Percentiles rank a stretch among this genome's conserved stretches.
phyloP scores from a whole-genome alignment of 2,113 vertebrate species.

The Platycercus adscitus region DNA sequence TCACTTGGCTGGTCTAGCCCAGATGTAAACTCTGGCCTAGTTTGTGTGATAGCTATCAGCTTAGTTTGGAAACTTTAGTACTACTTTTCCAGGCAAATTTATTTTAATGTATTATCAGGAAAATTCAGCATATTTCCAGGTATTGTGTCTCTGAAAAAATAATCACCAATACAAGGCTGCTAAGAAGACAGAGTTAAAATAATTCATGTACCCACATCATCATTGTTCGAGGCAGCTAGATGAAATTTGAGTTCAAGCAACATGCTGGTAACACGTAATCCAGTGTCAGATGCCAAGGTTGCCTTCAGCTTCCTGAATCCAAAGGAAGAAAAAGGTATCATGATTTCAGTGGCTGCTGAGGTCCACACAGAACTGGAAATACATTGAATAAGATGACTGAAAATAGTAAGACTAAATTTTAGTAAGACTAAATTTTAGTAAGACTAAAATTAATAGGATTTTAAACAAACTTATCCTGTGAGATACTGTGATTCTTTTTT shows the following conservation, averaged over 20 bases:
- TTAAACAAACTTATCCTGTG: background rate
- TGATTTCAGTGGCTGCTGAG: background rate
- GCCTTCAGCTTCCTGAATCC: background rate
- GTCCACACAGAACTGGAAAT: background rate
- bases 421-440: background rate
- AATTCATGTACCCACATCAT: background rate
- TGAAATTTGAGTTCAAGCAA: background rate
- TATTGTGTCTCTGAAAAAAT: conserved; percentile 44
- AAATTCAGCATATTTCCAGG: conserved; percentile 34
- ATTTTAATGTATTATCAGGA: conserved; percentile 29
- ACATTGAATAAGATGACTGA: background rate
- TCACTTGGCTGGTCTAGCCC: background rate
- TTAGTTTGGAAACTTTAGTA: conserved; percentile 10
- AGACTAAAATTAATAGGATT: background rate
- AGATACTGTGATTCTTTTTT: background rate
- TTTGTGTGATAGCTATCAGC: background rate
- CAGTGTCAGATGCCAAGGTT: background rate
- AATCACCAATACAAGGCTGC: background rate
- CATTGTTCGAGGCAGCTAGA: background rate
- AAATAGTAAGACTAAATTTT: background rate
- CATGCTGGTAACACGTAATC: background rate
- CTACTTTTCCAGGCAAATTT: conserved; percentile 6
- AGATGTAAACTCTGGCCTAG: conserved; percentile 42
- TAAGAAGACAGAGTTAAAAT: background rate
- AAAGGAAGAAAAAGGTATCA: background rate